Evolutionary conservation across 2,888 invertebrate species (phyloP).

Genomic region (Coenonympha arcania): DNA sequence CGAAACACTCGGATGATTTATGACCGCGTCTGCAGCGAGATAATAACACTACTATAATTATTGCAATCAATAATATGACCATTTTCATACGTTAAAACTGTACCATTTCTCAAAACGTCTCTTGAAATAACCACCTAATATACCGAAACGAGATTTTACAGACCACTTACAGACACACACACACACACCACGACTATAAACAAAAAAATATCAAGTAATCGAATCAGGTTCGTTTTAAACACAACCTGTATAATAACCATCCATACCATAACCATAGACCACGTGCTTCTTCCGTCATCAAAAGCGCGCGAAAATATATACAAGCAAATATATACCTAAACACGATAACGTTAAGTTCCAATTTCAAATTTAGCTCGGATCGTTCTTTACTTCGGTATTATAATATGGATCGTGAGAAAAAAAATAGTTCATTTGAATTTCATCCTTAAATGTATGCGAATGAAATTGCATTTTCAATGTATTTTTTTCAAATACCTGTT

Average conservation of each 20-base stretch:
- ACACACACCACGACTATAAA: not conserved
- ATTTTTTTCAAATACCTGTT: slow-evolving; percentile 50
- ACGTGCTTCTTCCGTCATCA: slow-evolving; percentile 22
- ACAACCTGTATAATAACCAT: slow-evolving; percentile 12
- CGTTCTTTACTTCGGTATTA: slow-evolving; percentile 23
- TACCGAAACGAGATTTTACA: not conserved
- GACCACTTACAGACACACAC: not conserved
- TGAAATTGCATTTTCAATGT: slow-evolving; percentile 15
- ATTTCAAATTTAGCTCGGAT: slow-evolving; percentile 3
- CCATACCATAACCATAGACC: slow-evolving; percentile 19
- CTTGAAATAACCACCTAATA: not conserved
- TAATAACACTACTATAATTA: too few species aligned
- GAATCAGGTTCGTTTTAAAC: slow-evolving; percentile 5
- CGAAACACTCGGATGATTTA: too few species aligned
- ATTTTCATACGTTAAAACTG: not conserved
- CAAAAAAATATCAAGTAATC: slow-evolving; percentile 5
- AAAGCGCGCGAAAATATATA: slow-evolving; percentile 31
- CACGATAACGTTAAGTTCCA: not conserved
- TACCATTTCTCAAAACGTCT: not conserved
- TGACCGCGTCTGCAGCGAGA: too few species aligned
- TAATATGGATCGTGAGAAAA: slow-evolving; percentile 37
- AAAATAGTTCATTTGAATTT: slow-evolving; percentile 14
- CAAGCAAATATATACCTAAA: slow-evolving; percentile 13
- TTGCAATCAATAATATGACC: too few species aligned
- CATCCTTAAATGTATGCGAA: slow-evolving; percentile 9